Evolutionary conservation across 2,888 invertebrate genomes (phyloP), one percentile per base, ranked within the genome.

Genomic region (Allygus modestus): DNA sequence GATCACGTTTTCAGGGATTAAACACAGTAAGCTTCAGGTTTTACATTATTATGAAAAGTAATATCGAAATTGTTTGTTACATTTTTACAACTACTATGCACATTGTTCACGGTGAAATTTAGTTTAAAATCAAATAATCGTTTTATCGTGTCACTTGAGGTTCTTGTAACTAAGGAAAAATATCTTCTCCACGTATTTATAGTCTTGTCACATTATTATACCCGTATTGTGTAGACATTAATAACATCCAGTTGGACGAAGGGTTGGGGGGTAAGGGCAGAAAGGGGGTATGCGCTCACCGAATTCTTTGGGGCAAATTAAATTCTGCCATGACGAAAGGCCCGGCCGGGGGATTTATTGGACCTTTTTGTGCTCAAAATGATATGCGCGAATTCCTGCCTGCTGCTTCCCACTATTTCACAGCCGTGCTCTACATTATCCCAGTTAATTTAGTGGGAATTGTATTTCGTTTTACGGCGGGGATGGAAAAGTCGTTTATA

Each of bases 301-400:
- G 58, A 84, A 84, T 84, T 84, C 84, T 84, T 84, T 81, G 75
- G 75, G 82, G 75, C 81, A 84, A 82, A 84, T 84, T 84, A 84
- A 84, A 84, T 84, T 84, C 84, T 82, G 81, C 71, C 84, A 61
- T 84, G 84, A 84, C 84, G 84, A 81, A 77, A 77, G 37, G 54
- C 77, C 43, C 61, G 41, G 75, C 15, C 46, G 12, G 54, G 69
- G 43, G 33, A 79, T 84, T 79, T 84, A 79, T 84, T 65, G 69
- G 33, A 79, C 65, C 79, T 84, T 84, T 79, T 77, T 65, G 79
- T 79, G 43, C 61, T 33, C 46, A 79, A 79, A 79, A 79, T 84
- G 79, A 84, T 79, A 65, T 65, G 23, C 28, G 65, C 69, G 82
- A 82, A 82, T 82, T 65, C 82, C 65, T 41, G 54, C 65, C 82